Evolutionary conservation across 2,113 vertebrate genomes (phyloP).

Genomic region (Myanophis thanlyinensis): DNA sequence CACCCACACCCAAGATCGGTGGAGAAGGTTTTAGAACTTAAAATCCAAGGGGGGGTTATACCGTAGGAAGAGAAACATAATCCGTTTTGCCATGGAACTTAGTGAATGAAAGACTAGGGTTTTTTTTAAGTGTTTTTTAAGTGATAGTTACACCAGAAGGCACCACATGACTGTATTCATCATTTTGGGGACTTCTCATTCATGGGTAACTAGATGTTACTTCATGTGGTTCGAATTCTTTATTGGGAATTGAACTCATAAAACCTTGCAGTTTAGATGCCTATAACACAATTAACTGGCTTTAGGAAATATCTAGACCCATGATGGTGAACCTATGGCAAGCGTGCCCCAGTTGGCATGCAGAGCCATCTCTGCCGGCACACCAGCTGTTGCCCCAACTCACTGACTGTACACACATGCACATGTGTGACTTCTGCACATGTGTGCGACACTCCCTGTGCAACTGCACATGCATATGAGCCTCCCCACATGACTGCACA

Average conservation of each 20-base stretch:
- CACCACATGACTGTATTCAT: neutral
- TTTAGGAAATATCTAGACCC: neutral
- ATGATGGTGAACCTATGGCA: too few species aligned
- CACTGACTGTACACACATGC: too few species aligned
- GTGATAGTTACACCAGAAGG: neutral
- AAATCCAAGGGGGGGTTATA: neutral
- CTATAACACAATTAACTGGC: neutral
- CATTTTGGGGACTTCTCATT: neutral
- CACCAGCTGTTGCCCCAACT: too few species aligned
- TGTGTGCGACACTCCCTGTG: too few species aligned
- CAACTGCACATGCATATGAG: too few species aligned
- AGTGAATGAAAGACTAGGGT: neutral
- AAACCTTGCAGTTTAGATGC: neutral
- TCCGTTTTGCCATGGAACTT: neutral
- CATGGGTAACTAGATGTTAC: neutral
- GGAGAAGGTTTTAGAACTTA: neutral
- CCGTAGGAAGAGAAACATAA: neutral
- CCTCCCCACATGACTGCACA: too few species aligned
- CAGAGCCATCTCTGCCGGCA: too few species aligned
- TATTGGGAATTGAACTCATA: neutral
- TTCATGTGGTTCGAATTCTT: neutral
- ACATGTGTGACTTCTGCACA: too few species aligned
- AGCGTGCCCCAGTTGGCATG: too few species aligned
- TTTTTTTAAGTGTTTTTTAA: too few species aligned
- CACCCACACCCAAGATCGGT: neutral